These are phyloP conservation scores for Iselma pallidipennis DNA, from an alignment of 2,888 invertebrate species.

Conservation along the genomic window DNA sequence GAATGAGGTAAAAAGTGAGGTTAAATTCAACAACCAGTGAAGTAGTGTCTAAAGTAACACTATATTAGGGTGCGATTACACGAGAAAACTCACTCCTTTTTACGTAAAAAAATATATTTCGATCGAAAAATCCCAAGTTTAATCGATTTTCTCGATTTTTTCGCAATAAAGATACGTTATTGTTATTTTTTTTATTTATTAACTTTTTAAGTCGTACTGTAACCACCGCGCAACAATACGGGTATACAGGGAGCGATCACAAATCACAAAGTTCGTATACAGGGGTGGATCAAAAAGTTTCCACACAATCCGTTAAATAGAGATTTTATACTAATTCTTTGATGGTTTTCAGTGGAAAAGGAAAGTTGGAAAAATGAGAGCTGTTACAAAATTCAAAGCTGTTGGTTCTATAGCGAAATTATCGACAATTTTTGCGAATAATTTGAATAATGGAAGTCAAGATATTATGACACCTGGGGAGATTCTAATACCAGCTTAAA, in stretches of 20 bases:
- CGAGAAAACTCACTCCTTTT: not conserved
- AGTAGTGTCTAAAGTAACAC: not conserved
- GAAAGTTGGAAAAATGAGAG: constrained; percentile 67
- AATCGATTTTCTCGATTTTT: too few relatives aligned
- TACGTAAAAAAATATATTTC: too few relatives aligned
- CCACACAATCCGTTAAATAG: not conserved
- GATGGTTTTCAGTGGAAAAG: constrained; percentile 67
- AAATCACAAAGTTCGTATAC: not conserved
- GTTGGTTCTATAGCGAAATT: constrained; percentile 66
- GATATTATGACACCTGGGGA: too few relatives aligned
- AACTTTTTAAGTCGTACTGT: too few relatives aligned
- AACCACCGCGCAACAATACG: too few relatives aligned
- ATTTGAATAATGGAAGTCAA: constrained; percentile 14
- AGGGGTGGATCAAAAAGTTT: not conserved
- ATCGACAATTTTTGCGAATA: constrained; percentile 51
- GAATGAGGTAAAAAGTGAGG: not conserved
- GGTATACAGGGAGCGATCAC: not conserved
- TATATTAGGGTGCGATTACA: not conserved
- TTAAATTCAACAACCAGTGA: not conserved
- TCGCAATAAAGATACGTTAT: too few relatives aligned
- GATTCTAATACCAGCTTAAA: too few relatives aligned
- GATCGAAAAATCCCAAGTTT: too few relatives aligned
- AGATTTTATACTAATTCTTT: not conserved
- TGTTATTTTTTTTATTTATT: not conserved
- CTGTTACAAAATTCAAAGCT: constrained; percentile 69